Percentiles rank a stretch among this genome's conserved stretches.
Evolutionary conservation across 1,140 invertebrate genomes (phyloP).

Genomic region (Platorchestia sp.): DNA sequence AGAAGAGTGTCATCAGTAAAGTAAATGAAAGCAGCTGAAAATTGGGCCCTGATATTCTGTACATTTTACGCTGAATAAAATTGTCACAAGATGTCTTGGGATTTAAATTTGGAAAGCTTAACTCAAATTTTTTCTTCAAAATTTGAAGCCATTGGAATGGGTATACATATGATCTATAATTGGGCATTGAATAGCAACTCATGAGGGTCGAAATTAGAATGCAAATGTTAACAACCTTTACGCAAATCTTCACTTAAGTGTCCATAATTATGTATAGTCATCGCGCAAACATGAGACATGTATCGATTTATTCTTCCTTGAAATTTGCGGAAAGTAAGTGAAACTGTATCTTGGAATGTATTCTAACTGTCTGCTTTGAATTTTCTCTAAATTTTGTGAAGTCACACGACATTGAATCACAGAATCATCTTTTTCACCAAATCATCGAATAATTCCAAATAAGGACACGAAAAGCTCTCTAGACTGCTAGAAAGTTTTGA

Average conservation of each 20-base stretch:
- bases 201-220: too few species aligned
- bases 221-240: too few species aligned
- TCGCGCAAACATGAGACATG: too few species aligned
- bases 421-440: not conserved
- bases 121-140: not conserved
- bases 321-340: not conserved
- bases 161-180: too few species aligned
- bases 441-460: not conserved
- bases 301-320: not conserved
- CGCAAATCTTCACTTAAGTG: too few species aligned
- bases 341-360: not conserved
- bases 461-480: not conserved
- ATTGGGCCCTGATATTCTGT: too few species aligned
- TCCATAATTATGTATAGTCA: too few species aligned
- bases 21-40: not conserved
- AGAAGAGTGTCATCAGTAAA: not conserved
- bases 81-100: not conserved
- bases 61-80: not conserved
- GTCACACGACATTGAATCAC: not conserved
- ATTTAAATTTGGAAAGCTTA: not conserved
- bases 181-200: too few species aligned
- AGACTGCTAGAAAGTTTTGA: not conserved
- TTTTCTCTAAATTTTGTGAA: not conserved
- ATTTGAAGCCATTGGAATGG: too few species aligned
- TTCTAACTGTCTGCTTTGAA: not conserved